A percentile compares a stretch with the other conserved stretches of the same genome.
Evolutionary conservation across 2,113 vertebrate genomes (phyloP).

Genomic region (Panthera uncia): DNA sequence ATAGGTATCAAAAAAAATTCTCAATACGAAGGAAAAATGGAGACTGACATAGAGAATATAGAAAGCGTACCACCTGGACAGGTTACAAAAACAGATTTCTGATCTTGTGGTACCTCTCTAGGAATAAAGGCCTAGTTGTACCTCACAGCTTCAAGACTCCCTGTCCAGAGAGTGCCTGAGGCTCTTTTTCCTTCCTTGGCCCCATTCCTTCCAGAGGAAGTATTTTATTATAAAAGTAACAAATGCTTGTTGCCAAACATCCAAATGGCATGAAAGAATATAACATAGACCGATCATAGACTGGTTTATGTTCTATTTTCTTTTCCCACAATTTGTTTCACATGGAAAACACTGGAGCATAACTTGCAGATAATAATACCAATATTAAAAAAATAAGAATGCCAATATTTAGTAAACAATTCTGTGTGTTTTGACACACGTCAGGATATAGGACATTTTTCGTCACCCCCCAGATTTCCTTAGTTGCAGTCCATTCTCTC

Average conservation of each 20-base stretch:
- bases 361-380: not conserved
- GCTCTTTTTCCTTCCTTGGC: not conserved
- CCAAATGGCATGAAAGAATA: not conserved
- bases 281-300: not conserved
- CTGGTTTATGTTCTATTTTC: not conserved
- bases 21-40: not conserved
- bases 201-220: not conserved
- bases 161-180: accelerated
- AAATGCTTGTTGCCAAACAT: not conserved
- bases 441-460: not conserved
- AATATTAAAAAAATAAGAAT: not conserved
- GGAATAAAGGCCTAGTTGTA: not conserved
- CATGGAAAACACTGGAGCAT: not conserved
- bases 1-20: not conserved
- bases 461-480: not conserved
- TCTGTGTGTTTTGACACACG: not conserved
- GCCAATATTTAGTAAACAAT: not conserved
- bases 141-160: accelerated
- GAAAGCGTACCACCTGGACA: not conserved
- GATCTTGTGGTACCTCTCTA: not conserved
- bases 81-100: not conserved
- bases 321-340: not conserved
- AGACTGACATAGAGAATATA: not conserved
- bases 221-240: not conserved
- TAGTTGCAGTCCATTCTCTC: not conserved